Conservation (phyloP, 2,797 vertebrate species). For the Orientallactaga sibirica region DNA sequence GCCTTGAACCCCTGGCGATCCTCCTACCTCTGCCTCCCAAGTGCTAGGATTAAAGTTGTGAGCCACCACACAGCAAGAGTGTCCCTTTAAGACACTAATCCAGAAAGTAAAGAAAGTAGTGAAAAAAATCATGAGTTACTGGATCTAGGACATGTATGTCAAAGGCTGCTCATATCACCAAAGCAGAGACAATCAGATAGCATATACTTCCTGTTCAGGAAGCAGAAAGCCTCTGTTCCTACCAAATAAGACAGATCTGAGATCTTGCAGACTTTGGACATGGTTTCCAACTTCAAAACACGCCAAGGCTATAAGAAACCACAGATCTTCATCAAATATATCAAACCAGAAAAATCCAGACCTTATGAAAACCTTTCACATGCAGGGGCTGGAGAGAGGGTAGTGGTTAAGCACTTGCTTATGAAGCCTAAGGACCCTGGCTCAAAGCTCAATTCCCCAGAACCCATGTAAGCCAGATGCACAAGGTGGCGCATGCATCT, state of each 20-base stretch:
- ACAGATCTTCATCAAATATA: not conserved
- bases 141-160: not conserved
- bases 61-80: not conserved
- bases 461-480: too few species aligned
- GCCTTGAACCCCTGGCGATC: too few species aligned
- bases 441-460: too few species aligned
- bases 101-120: not conserved
- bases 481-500: too few species aligned
- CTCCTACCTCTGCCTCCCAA: too few species aligned
- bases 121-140: not conserved
- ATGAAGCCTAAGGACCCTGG: too few species aligned
- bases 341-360: constrained; percentile 3
- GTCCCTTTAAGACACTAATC: not conserved
- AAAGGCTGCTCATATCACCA: not conserved
- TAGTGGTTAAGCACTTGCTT: too few species aligned
- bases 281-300: not conserved
- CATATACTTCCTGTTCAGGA: not conserved
- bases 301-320: not conserved
- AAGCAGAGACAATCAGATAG: not conserved
- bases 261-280: not conserved
- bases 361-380: not conserved
- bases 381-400: too few species aligned
- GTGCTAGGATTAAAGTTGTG: too few species aligned
- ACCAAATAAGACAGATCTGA: not conserved
- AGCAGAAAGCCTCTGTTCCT: not conserved